Evolutionary conservation across 2,797 vertebrate species (phyloP).

Genomic region (Cetoscarus ocellatus): DNA sequence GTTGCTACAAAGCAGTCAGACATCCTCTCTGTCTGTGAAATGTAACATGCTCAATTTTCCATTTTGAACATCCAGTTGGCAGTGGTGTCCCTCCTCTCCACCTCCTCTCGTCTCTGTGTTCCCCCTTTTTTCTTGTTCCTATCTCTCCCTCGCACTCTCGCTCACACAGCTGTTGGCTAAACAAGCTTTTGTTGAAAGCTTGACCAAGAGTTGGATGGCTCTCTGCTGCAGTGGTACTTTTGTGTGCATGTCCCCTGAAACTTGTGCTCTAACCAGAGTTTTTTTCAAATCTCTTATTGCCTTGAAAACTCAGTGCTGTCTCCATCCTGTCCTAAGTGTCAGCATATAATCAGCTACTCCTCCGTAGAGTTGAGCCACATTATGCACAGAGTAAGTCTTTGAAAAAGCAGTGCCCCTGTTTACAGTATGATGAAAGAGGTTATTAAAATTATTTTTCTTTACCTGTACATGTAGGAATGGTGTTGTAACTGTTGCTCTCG

Average conservation of each 20-base stretch:
- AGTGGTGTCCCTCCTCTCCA: constrained; percentile 38
- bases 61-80: constrained; percentile 45
- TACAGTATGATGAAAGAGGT: constrained; percentile 49
- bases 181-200: constrained; percentile 39
- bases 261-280: constrained; percentile 29
- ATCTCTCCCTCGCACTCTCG: constrained; percentile 53
- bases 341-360: constrained; percentile 36
- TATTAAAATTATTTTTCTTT: constrained; percentile 21
- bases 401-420: constrained; percentile 24
- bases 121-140: constrained; percentile 22
- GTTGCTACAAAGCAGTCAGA: constrained; percentile 48
- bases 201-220: constrained; percentile 35
- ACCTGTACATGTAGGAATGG: constrained; percentile 32
- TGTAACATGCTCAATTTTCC: constrained; percentile 26
- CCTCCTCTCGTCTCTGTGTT: constrained; percentile 12
- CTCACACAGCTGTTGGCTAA: constrained; percentile 40
- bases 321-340: constrained; percentile 34
- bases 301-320: constrained; percentile 43
- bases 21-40: constrained; percentile 36
- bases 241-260: constrained; percentile 21
- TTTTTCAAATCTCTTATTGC: constrained; percentile 54
- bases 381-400: constrained; percentile 12
- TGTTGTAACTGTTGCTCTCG: constrained; percentile 36
- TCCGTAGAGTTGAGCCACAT: constrained; percentile 38
- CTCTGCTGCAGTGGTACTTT: constrained; percentile 16